Conservation (phyloP, 2,797 vertebrate species). For the Sparus aurata region DNA sequence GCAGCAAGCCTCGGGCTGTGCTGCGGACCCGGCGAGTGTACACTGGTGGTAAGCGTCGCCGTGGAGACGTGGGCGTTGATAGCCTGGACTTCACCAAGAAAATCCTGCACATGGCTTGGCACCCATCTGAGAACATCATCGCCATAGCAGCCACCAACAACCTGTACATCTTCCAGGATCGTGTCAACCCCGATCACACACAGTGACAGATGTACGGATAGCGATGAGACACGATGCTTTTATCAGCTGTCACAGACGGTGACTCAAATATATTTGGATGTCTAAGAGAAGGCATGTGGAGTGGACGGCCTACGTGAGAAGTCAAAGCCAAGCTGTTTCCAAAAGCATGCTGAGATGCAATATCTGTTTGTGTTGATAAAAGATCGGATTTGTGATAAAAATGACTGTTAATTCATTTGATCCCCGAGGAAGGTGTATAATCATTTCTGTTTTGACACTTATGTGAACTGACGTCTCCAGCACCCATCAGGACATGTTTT, state of each 20-base stretch:
- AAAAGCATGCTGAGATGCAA: slow-evolving; percentile 28
- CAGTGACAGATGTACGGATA: slow-evolving; percentile 63
- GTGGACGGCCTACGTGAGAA: slow-evolving; percentile 23
- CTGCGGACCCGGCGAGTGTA: slow-evolving; percentile 94
- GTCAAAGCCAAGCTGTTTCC: slow-evolving; percentile 32
- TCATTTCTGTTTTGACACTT: slow-evolving; percentile 38
- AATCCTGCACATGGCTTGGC: slow-evolving; percentile 99
- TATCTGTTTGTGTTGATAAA: slow-evolving; percentile 37
- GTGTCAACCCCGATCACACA: slow-evolving; percentile 81
- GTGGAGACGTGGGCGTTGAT: slow-evolving; percentile 95
- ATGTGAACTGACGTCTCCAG: slow-evolving; percentile 39
- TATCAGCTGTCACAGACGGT: slow-evolving; percentile 8
- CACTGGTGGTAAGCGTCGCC: slow-evolving; percentile 91
- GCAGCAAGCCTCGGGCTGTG: slow-evolving; percentile 95
- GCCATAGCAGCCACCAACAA: slow-evolving; percentile 99
- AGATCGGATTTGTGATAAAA: slow-evolving; percentile 31
- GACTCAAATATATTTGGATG: slow-evolving; percentile 36
- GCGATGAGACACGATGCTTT: slow-evolving; percentile 19
- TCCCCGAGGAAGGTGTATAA: slow-evolving; percentile 31
- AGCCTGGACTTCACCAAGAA: slow-evolving; percentile 99
- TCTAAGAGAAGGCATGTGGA: slow-evolving; percentile 18
- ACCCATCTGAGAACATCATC: slow-evolving; percentile 98
- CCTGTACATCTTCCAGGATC: slow-evolving; percentile 99
- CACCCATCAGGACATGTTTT: slow-evolving; percentile 52
- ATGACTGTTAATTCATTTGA: slow-evolving; percentile 40